Percentiles rank a stretch among this genome's conserved stretches.
Evolutionary conservation across 2,113 vertebrate genomes (phyloP).

Genomic region (Channa argus): DNA sequence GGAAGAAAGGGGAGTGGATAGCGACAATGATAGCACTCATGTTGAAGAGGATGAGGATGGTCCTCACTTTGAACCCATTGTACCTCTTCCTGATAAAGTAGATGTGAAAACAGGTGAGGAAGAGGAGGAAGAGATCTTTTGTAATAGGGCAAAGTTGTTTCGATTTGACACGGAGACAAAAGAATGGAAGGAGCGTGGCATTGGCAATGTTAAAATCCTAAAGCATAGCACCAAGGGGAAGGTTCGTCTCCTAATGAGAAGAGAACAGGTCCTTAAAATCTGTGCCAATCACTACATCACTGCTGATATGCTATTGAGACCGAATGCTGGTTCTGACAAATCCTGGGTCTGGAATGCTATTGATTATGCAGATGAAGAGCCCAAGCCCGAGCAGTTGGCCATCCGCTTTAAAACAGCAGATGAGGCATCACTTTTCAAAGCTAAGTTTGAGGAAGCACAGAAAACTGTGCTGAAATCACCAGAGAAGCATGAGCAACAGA

Average conservation of each 20-base stretch:
- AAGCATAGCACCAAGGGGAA: conserved; percentile 93
- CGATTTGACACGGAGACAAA: conserved; percentile 93
- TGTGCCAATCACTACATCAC: conserved; percentile 99
- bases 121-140: conserved; percentile 97
- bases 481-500: conserved; percentile 35
- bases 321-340: conserved; percentile 92
- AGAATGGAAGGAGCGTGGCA: conserved; percentile 98
- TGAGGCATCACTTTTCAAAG: conserved; percentile 94
- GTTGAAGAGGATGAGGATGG: conserved; percentile 95
- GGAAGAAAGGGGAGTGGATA: conserved; percentile 81
- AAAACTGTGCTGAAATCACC: conserved; percentile 74
- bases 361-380: conserved; percentile 95
- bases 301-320: conserved; percentile 91
- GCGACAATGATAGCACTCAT: conserved; percentile 89
- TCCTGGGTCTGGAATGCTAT: conserved; percentile 97
- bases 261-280: conserved; percentile 97
- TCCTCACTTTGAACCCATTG: conserved; percentile 98
- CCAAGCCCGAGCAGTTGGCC: conserved; percentile 94
- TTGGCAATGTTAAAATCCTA: conserved; percentile 96
- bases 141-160: conserved; percentile 94
- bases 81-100: conserved; percentile 96
- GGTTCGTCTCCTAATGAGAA: conserved; percentile 95
- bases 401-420: conserved; percentile 97
- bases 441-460: conserved; percentile 93
- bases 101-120: conserved; percentile 98